Percentiles rank a stretch among this genome's conserved stretches.
phyloP scores from a whole-genome alignment of 2,113 vertebrate genomes.

The Verasper variegatus region DNA sequence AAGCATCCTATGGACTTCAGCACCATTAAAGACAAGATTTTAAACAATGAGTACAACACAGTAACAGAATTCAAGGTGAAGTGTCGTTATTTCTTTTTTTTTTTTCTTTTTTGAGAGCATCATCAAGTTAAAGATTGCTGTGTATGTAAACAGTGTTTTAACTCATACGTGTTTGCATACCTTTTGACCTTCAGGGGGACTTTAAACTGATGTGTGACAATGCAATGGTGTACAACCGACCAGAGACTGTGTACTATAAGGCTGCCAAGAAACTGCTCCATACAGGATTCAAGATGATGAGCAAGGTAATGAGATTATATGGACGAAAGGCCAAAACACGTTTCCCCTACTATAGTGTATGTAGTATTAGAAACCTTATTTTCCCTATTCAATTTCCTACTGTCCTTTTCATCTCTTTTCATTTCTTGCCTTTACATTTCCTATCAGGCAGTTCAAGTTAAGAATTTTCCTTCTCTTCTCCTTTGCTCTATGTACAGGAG shows the following conservation, averaged over 20 bases:
- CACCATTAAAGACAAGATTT: constrained; percentile 97
- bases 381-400: not conserved
- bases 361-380: not conserved
- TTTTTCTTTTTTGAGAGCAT: not conserved
- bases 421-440: not conserved
- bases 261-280: constrained; percentile 98
- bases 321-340: not conserved
- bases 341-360: not conserved
- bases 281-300: constrained; percentile 99
- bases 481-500: constrained; percentile 90
- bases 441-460: constrained; percentile 77
- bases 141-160: not conserved
- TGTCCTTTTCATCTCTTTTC: constrained; percentile 43
- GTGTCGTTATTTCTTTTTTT: not conserved
- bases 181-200: constrained; percentile 87
- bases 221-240: constrained; percentile 98
- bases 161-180: not conserved
- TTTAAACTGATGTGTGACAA: constrained; percentile 99
- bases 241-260: constrained; percentile 99
- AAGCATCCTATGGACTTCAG: constrained; percentile 99
- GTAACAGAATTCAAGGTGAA: constrained; percentile 97
- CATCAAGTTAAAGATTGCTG: not conserved
- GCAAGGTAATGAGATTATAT: constrained; percentile 89
- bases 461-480: constrained; percentile 79
- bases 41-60: constrained; percentile 94